phyloP scores from a whole-genome alignment of 2,797 vertebrate species.

The Sebastolobus altivelis region DNA sequence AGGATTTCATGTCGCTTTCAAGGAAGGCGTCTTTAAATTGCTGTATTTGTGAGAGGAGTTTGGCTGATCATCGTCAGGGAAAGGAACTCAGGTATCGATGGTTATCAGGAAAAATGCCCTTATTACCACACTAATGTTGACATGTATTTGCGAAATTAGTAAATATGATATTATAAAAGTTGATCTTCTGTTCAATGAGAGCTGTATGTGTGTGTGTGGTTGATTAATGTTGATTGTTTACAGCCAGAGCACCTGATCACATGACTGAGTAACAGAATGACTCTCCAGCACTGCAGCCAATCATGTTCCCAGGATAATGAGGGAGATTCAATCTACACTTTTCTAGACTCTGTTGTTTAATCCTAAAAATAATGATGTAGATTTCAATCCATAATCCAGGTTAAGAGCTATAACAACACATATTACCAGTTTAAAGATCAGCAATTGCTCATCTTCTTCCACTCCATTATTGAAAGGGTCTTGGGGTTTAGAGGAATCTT shows the following conservation, averaged over 20 bases:
- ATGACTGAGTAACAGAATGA: constrained; percentile 48
- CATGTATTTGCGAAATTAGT: neutral
- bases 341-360: neutral
- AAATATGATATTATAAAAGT: neutral
- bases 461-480: constrained; percentile 2
- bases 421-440: neutral
- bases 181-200: neutral
- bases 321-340: too few species aligned
- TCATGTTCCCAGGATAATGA: neutral
- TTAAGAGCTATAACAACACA: neutral
- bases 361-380: neutral
- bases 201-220: neutral
- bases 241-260: constrained; percentile 45
- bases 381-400: neutral
- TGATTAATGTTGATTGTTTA: constrained; percentile 14
- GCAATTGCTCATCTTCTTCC: neutral
- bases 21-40: neutral
- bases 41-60: neutral
- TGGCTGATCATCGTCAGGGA: neutral
- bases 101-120: neutral
- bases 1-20: neutral
- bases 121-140: neutral
- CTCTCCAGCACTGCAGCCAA: neutral
- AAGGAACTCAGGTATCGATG: too few species aligned
- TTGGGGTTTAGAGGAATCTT: constrained; percentile 35